Conservation (phyloP, 2,797 vertebrate species). For the Distichodus sexfasciatus region DNA sequence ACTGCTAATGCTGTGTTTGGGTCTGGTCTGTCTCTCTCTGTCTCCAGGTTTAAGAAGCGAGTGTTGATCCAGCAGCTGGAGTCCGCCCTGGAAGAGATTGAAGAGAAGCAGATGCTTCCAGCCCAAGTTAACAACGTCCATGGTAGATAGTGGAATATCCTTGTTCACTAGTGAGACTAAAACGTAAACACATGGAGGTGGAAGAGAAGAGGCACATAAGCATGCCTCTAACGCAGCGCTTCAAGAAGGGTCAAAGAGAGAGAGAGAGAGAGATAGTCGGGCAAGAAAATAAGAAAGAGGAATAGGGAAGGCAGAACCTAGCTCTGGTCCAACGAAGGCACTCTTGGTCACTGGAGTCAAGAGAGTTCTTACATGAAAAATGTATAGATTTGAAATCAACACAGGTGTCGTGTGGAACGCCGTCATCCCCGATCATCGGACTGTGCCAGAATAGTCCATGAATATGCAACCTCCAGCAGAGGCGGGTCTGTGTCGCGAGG, state of each 20-base stretch:
- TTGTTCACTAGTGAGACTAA: slow-evolving; percentile 6
- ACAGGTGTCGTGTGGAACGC: neutral
- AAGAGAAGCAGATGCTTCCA: slow-evolving; percentile 67
- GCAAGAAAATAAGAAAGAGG: neutral
- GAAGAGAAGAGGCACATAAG: neutral
- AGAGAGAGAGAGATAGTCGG: neutral
- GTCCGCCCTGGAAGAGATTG: slow-evolving; percentile 80
- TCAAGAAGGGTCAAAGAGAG: neutral
- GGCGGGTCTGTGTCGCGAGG: slow-evolving; percentile 56
- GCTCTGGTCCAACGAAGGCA: neutral
- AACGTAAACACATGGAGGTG: neutral
- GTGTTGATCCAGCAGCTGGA: slow-evolving; percentile 97
- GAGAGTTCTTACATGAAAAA: slow-evolving; percentile 14
- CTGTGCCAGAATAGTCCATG: slow-evolving; percentile 5
- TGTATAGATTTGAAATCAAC: neutral
- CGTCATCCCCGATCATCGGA: slow-evolving; percentile 7
- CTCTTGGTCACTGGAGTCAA: slow-evolving; percentile 11
- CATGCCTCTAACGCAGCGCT: neutral
- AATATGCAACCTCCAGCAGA: slow-evolving; percentile 57
- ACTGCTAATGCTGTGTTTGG: neutral
- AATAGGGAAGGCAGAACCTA: neutral
- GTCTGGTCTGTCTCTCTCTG: neutral
- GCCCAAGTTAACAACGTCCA: slow-evolving; percentile 82
- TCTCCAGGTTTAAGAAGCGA: slow-evolving; percentile 93
- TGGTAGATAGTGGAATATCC: slow-evolving; percentile 74